A percentile compares a stretch with the other conserved stretches of the same genome.
phyloP scores from a whole-genome alignment of 2,888 invertebrate genomes.

The Drosophila imparisetae region DNA sequence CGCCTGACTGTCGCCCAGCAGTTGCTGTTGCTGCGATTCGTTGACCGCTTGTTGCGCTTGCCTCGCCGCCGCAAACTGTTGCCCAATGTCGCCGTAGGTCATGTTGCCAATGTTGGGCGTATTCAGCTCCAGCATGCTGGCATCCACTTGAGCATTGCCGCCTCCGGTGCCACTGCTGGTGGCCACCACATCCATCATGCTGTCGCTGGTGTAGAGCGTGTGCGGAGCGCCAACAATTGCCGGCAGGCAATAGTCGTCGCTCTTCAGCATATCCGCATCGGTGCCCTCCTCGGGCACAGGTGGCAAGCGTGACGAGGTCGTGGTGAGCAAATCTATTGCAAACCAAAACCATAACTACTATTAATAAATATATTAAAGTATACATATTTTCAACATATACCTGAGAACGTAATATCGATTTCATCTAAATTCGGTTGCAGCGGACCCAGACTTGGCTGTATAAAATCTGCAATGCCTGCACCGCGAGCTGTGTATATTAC shows the following conservation, averaged over 20 bases:
- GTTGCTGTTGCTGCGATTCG: constrained; percentile 40
- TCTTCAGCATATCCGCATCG: constrained; percentile 86
- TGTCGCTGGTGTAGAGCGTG: constrained; percentile 75
- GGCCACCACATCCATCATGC: constrained; percentile 79
- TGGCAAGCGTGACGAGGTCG: constrained; percentile 85
- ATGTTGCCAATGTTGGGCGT: constrained; percentile 74
- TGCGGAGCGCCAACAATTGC: constrained; percentile 75
- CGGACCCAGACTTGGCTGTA: constrained; percentile 98
- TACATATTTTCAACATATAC: constrained; percentile 83
- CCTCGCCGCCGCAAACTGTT: constrained; percentile 72
- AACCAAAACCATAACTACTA: constrained; percentile 63
- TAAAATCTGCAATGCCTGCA: constrained; percentile 96
- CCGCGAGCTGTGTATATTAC: constrained; percentile 86
- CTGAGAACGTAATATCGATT: constrained; percentile 93
- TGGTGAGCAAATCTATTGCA: constrained; percentile 81
- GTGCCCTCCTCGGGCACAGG: constrained; percentile 88
- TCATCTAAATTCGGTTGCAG: constrained; percentile 98
- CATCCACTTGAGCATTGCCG: constrained; percentile 66
- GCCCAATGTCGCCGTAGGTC: constrained; percentile 78
- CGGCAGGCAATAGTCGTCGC: constrained; percentile 80
- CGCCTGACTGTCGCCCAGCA: constrained; percentile 35
- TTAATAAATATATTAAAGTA: not conserved
- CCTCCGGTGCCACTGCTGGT: constrained; percentile 18
- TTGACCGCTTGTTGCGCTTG: constrained; percentile 60
- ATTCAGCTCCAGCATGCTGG: constrained; percentile 83